Evolutionary conservation across 2,113 vertebrate genomes (phyloP), one percentile per base, ranked within the genome.

Genomic region (Hepsetus odoe): DNA sequence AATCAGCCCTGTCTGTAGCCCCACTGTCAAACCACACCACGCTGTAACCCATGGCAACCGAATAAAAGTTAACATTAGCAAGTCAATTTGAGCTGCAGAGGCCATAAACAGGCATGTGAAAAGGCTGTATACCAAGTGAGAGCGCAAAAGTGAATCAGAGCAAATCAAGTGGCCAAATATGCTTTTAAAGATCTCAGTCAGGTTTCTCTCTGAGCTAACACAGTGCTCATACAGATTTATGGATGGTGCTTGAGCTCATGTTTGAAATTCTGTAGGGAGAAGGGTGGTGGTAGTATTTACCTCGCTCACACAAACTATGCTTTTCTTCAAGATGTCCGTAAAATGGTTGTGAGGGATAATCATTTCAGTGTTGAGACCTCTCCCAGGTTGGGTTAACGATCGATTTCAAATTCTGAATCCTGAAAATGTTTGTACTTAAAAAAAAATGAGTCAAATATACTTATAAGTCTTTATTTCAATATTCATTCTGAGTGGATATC

Each of bases 11-110:
- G 96, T 97, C 96, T 98, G 96, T 95, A 91, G 96, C 95, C 82
- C 94, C 93, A 93, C 96, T 98, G 97, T 98, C 98, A 98, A 95
- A 98, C 97, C 95, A 97, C 95, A 97, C 94, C 95, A 98, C 95
- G 97, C 94, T 94, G 98, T 98, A 97, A 98, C 97, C 98, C 96
- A 97, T 97, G 93, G 98, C 96, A 98, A 98, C 97, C 90, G 94
- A 96, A 96, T 95, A 97, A 98, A 98, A 99, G 97, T 98, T 98
- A 98, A 95, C 95, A 98, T 99, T 99, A 98, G 97, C 97, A 99
- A 99, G 97, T 98, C 97, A 98, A 98, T 99, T 98, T 98, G 92
- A 95, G 95, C 94, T 96, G 94, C 93, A 93, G 95, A 93, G 94
- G 93, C 92, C 95, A 93, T 98, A 98, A 98, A 99, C 96, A 98